Conservation (phyloP, 2,888 invertebrate genomes). For the Serrognathus titanus region DNA sequence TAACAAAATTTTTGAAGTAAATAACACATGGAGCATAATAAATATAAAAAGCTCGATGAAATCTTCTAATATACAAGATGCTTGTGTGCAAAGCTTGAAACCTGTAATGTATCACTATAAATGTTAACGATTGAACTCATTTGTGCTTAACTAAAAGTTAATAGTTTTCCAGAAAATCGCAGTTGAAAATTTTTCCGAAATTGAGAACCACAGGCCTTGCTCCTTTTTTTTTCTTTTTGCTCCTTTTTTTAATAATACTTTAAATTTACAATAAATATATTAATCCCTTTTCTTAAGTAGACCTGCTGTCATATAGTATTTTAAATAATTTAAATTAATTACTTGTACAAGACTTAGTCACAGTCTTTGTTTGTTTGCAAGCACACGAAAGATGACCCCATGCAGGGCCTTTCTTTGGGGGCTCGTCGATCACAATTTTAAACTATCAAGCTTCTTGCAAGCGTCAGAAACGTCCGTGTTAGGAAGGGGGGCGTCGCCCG, state of each 20-base stretch:
- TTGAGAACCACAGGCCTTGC: no score
- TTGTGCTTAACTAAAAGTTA: no score
- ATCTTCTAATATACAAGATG: no score
- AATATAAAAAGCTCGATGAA: no score
- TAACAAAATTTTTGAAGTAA: no score
- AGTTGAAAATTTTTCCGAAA: no score
- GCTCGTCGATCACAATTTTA: conserved; percentile 39
- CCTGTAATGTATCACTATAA: no score
- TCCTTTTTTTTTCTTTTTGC: conserved; percentile 2
- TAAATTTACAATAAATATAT: conserved; percentile 29
- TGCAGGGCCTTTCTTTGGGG: background rate
- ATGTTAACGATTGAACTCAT: no score
- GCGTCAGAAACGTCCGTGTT: conserved; percentile 32
- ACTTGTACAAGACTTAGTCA: conserved; percentile 30
- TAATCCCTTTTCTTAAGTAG: conserved; percentile 29
- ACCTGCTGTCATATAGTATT: conserved; percentile 13
- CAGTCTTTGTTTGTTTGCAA: conserved; percentile 24
- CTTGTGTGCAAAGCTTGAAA: no score
- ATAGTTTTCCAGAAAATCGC: no score
- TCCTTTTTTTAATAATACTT: conserved; percentile 25
- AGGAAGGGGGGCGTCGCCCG: conserved; percentile 45
- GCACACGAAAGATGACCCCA: conserved; percentile 1
- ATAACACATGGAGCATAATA: no score
- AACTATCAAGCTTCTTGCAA: conserved; percentile 43
- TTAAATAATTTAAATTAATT: conserved; percentile 20